Conservation (phyloP, 2,797 vertebrate genomes). For the Naso thynnoides region DNA sequence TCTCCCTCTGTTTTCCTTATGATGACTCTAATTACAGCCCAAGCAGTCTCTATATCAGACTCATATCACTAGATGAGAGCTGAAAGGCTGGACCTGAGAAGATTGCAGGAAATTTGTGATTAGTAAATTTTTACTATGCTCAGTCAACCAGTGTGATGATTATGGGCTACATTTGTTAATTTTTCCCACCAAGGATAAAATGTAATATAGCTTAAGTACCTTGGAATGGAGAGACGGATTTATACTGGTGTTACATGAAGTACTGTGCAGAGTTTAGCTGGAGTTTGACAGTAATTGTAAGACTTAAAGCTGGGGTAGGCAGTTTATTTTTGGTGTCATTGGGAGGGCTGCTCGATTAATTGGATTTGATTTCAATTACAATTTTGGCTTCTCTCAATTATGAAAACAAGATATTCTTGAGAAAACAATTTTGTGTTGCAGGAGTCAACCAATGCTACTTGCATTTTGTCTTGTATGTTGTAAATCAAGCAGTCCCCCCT, state of each 20-base stretch:
- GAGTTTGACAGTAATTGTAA: background rate
- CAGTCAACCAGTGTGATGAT: constrained; percentile 44
- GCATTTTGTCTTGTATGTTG: no score
- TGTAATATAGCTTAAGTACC: constrained; percentile 23
- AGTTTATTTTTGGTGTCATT: no score
- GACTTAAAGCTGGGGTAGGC: no score
- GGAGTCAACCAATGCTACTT: no score
- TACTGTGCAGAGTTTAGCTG: background rate
- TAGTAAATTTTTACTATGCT: constrained; percentile 45
- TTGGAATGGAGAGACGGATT: constrained; percentile 22
- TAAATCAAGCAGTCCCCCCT: no score
- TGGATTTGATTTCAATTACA: no score
- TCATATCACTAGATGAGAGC: constrained; percentile 51
- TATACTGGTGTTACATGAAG: background rate
- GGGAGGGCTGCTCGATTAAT: no score
- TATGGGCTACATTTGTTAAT: constrained; percentile 47
- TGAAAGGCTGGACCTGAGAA: constrained; percentile 47
- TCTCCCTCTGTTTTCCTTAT: constrained; percentile 45
- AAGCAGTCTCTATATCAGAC: constrained; percentile 40
- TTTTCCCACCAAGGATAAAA: constrained; percentile 40
- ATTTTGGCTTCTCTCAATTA: no score
- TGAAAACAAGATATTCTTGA: no score
- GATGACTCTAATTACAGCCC: constrained; percentile 71
- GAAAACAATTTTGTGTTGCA: no score
- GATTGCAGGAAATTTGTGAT: constrained; percentile 46